Evolutionary conservation across 1,140 invertebrate species (phyloP).

Genomic region (Cherax destructor): DNA sequence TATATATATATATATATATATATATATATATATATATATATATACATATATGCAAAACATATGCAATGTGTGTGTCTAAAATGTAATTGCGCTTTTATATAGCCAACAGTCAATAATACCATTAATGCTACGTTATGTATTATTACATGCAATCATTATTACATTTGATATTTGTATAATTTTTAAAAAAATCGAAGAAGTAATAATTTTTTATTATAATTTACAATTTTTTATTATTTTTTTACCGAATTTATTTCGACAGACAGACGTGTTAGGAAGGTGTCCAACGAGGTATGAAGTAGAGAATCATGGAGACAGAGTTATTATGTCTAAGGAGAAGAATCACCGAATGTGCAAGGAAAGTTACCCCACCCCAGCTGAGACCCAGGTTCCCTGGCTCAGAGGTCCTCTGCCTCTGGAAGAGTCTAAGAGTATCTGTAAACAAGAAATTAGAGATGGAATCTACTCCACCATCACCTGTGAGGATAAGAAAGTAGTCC

Average conservation of each 20-base stretch:
- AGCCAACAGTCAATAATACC: no score
- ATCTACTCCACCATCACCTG: slow-evolving; percentile 52
- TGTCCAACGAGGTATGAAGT: slow-evolving; percentile 63
- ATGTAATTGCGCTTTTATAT: no score
- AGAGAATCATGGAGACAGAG: slow-evolving; percentile 7
- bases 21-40: no score
- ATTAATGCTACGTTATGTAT: no score
- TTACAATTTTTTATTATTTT: no score
- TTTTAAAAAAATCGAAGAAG: no score
- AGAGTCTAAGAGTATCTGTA: slow-evolving; percentile 43
- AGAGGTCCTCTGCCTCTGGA: slow-evolving; percentile 51
- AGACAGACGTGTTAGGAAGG: slow-evolving; percentile 64
- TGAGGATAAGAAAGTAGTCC: slow-evolving; percentile 52
- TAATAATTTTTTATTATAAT: no score
- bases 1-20: no score
- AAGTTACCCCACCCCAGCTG: slow-evolving; percentile 27
- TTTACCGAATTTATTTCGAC: not conserved
- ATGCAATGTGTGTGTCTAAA: no score
- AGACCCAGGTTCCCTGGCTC: slow-evolving; percentile 40
- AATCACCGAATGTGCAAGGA: slow-evolving; percentile 57
- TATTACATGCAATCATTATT: no score
- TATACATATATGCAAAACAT: no score
- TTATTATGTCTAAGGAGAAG: slow-evolving; percentile 52
- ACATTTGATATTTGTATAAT: no score
- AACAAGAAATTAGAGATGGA: slow-evolving; percentile 54